Evolutionary conservation across 1,140 invertebrate species (phyloP).

Genomic region (Dufourea novaeangliae): DNA sequence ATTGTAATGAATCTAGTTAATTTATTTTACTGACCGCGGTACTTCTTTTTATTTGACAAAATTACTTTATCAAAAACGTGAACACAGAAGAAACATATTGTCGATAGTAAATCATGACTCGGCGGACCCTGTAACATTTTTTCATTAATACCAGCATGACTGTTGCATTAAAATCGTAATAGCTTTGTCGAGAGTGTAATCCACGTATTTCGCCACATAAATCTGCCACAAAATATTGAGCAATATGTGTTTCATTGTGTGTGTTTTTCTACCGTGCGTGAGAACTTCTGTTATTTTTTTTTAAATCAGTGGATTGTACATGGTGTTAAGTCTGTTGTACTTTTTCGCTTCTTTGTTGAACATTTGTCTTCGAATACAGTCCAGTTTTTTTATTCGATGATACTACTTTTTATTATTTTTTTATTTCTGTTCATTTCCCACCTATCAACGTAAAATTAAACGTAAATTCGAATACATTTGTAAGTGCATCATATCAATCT

Average conservation of each 20-base stretch:
- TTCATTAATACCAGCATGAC: conserved; percentile 8
- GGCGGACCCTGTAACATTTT: neutral
- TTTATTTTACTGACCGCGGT: neutral
- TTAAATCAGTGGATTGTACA: no score
- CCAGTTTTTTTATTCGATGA: no score
- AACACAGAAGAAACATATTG: neutral
- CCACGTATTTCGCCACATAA: conserved; percentile 7
- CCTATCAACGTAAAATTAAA: no score
- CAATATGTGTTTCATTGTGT: neutral
- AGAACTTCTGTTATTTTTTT: no score
- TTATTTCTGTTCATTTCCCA: no score
- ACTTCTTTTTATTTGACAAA: neutral
- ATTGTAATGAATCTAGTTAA: neutral
- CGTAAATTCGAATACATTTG: no score
- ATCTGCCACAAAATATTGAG: conserved; percentile 30
- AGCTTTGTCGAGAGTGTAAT: neutral
- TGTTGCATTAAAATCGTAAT: conserved; percentile 22
- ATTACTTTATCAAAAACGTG: neutral
- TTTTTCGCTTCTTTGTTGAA: no score
- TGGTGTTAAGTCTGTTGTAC: no score
- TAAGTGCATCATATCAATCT: no score
- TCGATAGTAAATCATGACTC: neutral
- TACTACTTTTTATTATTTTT: no score
- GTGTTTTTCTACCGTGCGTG: no score
- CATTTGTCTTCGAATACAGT: no score